Conservation (phyloP, 1,140 invertebrate genomes). For the Hirudo medicinalis region DNA sequence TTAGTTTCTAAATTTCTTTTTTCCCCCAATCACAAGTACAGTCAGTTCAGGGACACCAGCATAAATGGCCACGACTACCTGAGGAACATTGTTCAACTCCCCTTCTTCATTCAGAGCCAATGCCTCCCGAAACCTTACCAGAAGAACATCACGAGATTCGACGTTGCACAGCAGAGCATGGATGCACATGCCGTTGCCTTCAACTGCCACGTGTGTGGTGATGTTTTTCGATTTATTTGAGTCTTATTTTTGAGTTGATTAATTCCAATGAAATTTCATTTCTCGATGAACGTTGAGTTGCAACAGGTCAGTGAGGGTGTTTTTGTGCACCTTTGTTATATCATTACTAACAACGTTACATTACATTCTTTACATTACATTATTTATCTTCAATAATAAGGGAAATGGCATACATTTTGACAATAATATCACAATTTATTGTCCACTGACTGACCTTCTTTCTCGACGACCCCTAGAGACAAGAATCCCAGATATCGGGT, state of each 20-base stretch:
- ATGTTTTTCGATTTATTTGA: background rate
- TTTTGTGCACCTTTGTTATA: too few species aligned
- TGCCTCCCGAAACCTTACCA: conserved; percentile 49
- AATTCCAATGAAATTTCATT: too few species aligned
- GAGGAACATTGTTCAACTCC: conserved; percentile 88
- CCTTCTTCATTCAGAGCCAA: conserved; percentile 93
- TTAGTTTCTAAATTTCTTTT: too few species aligned
- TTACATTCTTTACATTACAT: too few species aligned
- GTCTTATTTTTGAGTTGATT: too few species aligned
- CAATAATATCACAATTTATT: too few species aligned
- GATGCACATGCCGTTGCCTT: conserved; percentile 5
- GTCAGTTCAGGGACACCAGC: conserved; percentile 40
- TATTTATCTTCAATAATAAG: too few species aligned
- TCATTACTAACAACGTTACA: too few species aligned
- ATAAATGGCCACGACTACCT: conserved; percentile 86
- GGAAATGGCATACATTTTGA: too few species aligned
- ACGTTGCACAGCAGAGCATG: background rate
- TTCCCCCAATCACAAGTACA: conserved; percentile 44
- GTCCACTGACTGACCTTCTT: too few species aligned
- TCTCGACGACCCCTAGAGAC: background rate
- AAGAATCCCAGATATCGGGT: conserved; percentile 15
- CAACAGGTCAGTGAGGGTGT: too few species aligned
- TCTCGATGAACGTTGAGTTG: too few species aligned
- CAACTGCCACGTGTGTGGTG: background rate
- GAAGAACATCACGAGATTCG: conserved; percentile 10